These are phyloP conservation scores for Coccyzus lansbergi DNA, from an alignment of 2,797 vertebrate genomes.

Conservation along the genomic window DNA sequence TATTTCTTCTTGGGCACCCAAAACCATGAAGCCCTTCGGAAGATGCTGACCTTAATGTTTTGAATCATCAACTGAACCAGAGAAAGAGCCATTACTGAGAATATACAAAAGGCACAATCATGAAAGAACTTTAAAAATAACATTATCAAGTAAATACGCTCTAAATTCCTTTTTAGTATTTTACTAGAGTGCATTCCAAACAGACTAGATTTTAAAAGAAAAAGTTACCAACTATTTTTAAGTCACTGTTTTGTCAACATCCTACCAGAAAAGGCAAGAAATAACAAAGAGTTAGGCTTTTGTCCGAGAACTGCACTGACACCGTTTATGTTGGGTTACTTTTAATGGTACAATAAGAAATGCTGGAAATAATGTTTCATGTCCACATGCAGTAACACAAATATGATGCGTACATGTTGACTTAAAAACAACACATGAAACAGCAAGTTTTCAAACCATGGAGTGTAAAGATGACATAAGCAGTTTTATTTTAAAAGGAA, in stretches of 20 bases:
- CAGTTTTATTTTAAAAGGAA: not conserved
- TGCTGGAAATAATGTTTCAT: not conserved
- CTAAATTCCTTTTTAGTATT: conserved; percentile 18
- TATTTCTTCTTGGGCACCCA: not conserved
- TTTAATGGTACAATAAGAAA: not conserved
- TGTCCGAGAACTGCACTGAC: conserved; percentile 36
- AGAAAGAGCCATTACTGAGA: conserved; percentile 28
- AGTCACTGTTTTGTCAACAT: not conserved
- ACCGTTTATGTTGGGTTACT: not conserved
- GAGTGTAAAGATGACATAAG: not conserved
- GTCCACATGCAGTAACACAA: not conserved
- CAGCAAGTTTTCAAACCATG: conserved; percentile 7
- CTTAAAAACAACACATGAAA: not conserved
- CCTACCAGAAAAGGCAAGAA: not conserved
- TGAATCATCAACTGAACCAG: conserved; percentile 31
- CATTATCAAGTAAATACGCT: conserved; percentile 62
- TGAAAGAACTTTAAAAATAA: conserved; percentile 52
- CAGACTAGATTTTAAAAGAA: conserved; percentile 1
- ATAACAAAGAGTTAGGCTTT: not conserved
- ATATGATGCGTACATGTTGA: not conserved
- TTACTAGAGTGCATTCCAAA: conserved; percentile 1
- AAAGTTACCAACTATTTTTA: not conserved
- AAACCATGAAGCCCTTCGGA: conserved; percentile 34
- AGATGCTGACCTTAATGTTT: conserved; percentile 10
- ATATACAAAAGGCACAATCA: conserved; percentile 71